A percentile compares a stretch with the other conserved stretches of the same genome.
phyloP scores from a whole-genome alignment of 2,113 vertebrate genomes.

The Scatophagus argus region DNA sequence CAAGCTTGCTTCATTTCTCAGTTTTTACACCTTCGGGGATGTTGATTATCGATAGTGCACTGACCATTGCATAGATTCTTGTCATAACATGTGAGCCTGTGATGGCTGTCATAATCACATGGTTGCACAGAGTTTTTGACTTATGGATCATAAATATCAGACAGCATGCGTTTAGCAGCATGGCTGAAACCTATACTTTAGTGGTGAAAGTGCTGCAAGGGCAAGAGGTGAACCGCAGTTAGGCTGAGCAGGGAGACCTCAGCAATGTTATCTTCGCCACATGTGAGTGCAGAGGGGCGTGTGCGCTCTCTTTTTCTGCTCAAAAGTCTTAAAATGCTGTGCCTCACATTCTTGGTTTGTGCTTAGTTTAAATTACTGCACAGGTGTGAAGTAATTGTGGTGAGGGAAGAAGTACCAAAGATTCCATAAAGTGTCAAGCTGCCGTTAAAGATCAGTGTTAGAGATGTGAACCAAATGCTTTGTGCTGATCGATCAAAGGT shows the following conservation, averaged over 20 bases:
- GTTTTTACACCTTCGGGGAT: background rate
- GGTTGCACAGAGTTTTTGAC: slow-evolving; percentile 45
- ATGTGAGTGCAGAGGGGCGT: slow-evolving; percentile 28
- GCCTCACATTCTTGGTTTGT: background rate
- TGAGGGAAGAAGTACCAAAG: background rate
- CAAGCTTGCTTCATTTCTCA: slow-evolving; percentile 1
- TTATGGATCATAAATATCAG: slow-evolving; percentile 63
- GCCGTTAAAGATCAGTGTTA: background rate
- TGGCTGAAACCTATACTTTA: slow-evolving; percentile 63
- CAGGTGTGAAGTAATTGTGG: background rate
- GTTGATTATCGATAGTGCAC: slow-evolving; percentile 24
- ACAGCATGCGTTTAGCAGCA: slow-evolving; percentile 46
- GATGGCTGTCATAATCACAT: slow-evolving; percentile 56
- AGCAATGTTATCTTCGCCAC: slow-evolving; percentile 31
- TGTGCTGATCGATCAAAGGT: background rate
- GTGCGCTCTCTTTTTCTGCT: background rate
- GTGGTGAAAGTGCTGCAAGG: slow-evolving; percentile 54
- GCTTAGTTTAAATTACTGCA: background rate
- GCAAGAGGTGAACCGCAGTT: slow-evolving; percentile 66
- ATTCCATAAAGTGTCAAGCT: background rate
- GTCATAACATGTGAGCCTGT: slow-evolving; percentile 37
- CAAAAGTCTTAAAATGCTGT: background rate
- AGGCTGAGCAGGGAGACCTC: slow-evolving; percentile 32
- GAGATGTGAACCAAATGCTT: background rate
- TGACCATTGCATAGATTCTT: slow-evolving; percentile 34